A percentile compares a stretch with the other conserved stretches of the same genome.
Conservation (phyloP, 2,888 invertebrate species). For the Orthosia cruda region DNA sequence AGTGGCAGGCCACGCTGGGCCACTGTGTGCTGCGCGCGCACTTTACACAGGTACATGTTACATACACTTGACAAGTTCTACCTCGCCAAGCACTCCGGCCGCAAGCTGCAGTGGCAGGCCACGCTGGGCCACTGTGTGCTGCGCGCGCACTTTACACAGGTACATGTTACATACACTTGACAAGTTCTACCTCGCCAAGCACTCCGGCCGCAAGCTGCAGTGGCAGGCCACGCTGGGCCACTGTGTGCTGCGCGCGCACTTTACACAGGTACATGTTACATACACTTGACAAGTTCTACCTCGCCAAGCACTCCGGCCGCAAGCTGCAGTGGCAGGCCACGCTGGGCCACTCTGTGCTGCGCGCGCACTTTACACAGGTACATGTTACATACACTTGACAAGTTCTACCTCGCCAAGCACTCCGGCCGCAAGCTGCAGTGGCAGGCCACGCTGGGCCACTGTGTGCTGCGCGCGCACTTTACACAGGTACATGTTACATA, state of each 20-base stretch:
- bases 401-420: conserved; percentile 95
- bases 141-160: conserved; percentile 96
- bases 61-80: conserved; percentile 94
- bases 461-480: conserved; percentile 97
- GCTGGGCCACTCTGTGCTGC: conserved; percentile 98
- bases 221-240: conserved; percentile 99
- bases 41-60: conserved; percentile 93
- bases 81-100: conserved; percentile 98
- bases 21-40: conserved; percentile 98
- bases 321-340: conserved; percentile 93
- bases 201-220: conserved; percentile 86
- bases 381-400: too few species aligned
- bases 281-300: conserved; percentile 97
- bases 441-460: conserved; percentile 99
- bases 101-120: conserved; percentile 99
- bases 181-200: conserved; percentile 82
- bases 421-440: conserved; percentile 99
- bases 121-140: conserved; percentile 99
- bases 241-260: conserved; percentile 97
- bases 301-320: too few species aligned
- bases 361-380: conserved; percentile 96
- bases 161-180: conserved; percentile 87
- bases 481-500: conserved; percentile 91
- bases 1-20: conserved; percentile 99
- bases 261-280: conserved; percentile 93